Conservation (phyloP, 2,797 vertebrate genomes). For the Sebastes trivittatus region DNA sequence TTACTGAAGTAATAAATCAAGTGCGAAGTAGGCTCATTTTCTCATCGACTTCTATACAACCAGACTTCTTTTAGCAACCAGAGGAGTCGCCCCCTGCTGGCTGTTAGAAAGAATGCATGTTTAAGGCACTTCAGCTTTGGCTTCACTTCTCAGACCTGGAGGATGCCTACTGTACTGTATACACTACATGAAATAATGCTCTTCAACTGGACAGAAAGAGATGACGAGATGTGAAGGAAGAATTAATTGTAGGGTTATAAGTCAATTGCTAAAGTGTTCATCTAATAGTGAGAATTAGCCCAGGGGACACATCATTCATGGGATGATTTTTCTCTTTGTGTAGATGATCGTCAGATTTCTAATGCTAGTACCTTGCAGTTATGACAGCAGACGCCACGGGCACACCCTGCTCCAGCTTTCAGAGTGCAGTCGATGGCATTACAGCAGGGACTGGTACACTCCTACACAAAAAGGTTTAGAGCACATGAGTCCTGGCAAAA, state of each 20-base stretch:
- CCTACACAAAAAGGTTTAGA: conserved; percentile 74
- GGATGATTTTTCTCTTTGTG: neutral
- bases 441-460: conserved; percentile 94
- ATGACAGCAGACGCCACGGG: conserved; percentile 94
- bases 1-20: too few relatives aligned
- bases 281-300: neutral
- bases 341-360: neutral
- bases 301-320: neutral
- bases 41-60: too few relatives aligned
- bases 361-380: conserved; percentile 88
- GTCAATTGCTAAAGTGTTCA: neutral
- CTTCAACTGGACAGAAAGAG: conserved; percentile 82
- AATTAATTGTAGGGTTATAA: neutral
- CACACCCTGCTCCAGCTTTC: conserved; percentile 90
- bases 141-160: too few relatives aligned
- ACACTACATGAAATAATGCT: conserved; percentile 27
- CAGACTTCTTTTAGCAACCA: too few relatives aligned
- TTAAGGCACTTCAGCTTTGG: too few relatives aligned
- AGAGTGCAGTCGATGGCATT: conserved; percentile 93
- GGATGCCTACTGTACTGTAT: neutral
- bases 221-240: neutral
- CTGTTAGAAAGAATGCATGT: too few relatives aligned
- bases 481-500: neutral
- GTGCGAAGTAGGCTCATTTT: rapidly evolving
- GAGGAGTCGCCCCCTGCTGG: too few relatives aligned